phyloP scores from a whole-genome alignment of 2,797 vertebrate genomes.

The Tenualosa thibaudeaui region DNA sequence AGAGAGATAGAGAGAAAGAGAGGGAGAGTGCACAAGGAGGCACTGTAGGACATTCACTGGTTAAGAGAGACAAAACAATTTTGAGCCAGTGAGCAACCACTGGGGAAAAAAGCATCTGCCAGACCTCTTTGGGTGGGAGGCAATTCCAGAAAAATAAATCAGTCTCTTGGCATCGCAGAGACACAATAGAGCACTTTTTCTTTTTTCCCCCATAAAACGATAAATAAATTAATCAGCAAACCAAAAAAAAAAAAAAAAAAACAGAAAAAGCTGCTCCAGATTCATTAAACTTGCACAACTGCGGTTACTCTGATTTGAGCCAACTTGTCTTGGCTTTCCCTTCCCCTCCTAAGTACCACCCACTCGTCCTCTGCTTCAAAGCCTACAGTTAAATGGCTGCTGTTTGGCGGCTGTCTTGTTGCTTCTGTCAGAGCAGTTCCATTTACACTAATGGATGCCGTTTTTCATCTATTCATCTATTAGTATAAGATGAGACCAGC shows the following conservation, averaged over 20 bases:
- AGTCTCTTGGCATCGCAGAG: conserved; percentile 37
- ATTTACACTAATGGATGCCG: background rate
- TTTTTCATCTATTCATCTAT: conserved; percentile 13
- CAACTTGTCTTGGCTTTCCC: background rate
- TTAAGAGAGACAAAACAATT: background rate
- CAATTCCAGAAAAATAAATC: background rate
- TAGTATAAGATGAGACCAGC: background rate
- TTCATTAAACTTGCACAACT: conserved; percentile 25
- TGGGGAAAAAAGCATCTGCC: conserved; percentile 25
- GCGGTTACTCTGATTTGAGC: background rate
- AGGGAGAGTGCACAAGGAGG: background rate
- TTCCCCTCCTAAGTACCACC: background rate
- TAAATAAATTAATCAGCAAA: background rate
- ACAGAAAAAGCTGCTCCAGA: conserved; percentile 38
- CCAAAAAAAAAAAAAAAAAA: conserved; percentile 14
- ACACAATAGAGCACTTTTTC: conserved; percentile 45
- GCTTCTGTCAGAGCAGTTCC: background rate
- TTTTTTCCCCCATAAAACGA: conserved; percentile 35
- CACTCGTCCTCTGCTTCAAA: background rate
- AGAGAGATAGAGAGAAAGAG: background rate
- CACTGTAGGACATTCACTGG: background rate
- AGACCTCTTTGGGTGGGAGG: conserved; percentile 17
- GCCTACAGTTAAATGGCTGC: background rate
- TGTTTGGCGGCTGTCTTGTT: conserved; percentile 1
- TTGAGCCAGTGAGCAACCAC: background rate